Evolutionary conservation across 2,888 invertebrate genomes (phyloP).

Genomic region (Zele albiditarsus): DNA sequence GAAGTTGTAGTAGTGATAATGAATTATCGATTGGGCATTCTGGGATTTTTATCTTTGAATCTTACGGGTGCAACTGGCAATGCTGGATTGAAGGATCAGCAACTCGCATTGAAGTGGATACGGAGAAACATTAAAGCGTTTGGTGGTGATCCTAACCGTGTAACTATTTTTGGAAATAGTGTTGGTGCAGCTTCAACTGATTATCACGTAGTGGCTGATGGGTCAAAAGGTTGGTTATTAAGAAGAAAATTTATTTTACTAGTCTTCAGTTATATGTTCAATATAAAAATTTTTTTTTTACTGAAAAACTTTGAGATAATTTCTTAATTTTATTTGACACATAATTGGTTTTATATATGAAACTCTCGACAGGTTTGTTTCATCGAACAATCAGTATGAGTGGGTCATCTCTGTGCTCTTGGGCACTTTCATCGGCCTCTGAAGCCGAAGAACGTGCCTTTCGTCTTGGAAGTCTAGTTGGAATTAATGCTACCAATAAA

Average conservation of each 20-base stretch:
- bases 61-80: slow-evolving; percentile 57
- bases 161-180: slow-evolving; percentile 76
- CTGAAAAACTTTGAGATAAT: too few species aligned
- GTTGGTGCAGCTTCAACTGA: slow-evolving; percentile 72
- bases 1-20: slow-evolving; percentile 56
- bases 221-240: slow-evolving; percentile 51
- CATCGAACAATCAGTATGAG: slow-evolving; percentile 76
- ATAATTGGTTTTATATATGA: slow-evolving; percentile 4
- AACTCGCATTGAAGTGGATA: slow-evolving; percentile 75
- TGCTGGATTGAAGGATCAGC: slow-evolving; percentile 72
- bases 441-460: slow-evolving; percentile 53
- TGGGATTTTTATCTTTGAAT: slow-evolving; percentile 55
- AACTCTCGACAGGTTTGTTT: slow-evolving; percentile 71
- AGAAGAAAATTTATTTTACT: background rate
- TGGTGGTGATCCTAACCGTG: slow-evolving; percentile 74
- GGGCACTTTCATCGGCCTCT: slow-evolving; percentile 68
- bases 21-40: slow-evolving; percentile 57
- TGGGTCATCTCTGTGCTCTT: slow-evolving; percentile 74
- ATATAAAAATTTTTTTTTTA: too few species aligned
- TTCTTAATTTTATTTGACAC: too few species aligned
- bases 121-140: slow-evolving; percentile 74
- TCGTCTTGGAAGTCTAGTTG: slow-evolving; percentile 67
- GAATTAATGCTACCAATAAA: slow-evolving; percentile 60
- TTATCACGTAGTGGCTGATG: slow-evolving; percentile 52
- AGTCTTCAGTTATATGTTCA: too few species aligned